Base-by-base conservation (phyloP, 1,140 invertebrate genomes). In the Limonius californicus region DNA sequence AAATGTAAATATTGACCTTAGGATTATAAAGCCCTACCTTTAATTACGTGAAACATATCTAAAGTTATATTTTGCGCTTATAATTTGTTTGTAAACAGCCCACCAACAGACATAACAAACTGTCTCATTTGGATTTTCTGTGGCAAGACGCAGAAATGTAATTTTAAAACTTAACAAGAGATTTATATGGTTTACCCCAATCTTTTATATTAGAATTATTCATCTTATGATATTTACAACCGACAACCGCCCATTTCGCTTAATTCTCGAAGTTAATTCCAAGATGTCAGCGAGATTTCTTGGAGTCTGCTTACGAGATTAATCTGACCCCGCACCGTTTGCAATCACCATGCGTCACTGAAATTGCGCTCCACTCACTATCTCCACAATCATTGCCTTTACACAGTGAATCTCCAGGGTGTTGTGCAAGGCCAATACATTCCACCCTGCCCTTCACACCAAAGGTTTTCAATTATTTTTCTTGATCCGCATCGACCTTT, bases 381-480 rank as follows among this genome's bases (percentile, higher is more conserved):
- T 45, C n/a, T 45, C n/a, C 16, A 45, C 42, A 2, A 18, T 18
- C 16, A 45, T 45, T 45, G n/a, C n/a, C 42, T 45, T 45, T 45
- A 45, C 16, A 45, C 42, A 45, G 42, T 45, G 42, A 45, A 45
- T 45, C 42, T 45, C 42, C 6, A 45, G 42, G 42, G 42, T 45
- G 42, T 18, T 45, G 42, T 45, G 42, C 12, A 45, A 45, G 16
- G 16, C 42, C 42, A 15, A 45, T 45, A 45, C 12, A 15, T 12
- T 18, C 16, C 4, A 45, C 12, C 12, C 42, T 18, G 16, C n/a
- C 16, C n/a, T 45, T 15, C 16, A 45, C 16, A 45, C n/a, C 6
- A 45, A 45, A n/a, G 42, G 42, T 45, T 27, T 45, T 45, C 42
- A 45, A 45, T 45, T 45, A 45, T 18, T 45, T 45, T 45, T 45